A percentile compares a stretch with the other conserved stretches of the same genome.
phyloP scores from a whole-genome alignment of 2,888 invertebrate species.

The Malthinus seriepunctatus region DNA sequence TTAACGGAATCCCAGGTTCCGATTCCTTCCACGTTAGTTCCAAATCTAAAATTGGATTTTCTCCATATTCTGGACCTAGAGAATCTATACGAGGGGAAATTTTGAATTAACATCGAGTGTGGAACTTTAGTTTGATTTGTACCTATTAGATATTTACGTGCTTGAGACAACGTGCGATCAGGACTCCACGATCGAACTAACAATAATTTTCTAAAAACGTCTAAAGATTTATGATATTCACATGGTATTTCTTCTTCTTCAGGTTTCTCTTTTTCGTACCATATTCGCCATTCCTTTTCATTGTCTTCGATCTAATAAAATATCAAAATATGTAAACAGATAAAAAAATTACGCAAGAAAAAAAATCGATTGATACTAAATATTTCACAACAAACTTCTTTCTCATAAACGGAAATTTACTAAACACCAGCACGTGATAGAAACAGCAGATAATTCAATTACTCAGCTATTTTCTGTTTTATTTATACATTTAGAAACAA shows the following conservation, averaged over 20 bases:
- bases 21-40: slow-evolving; percentile 91
- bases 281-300: slow-evolving; percentile 85
- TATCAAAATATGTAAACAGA: slow-evolving; percentile 3
- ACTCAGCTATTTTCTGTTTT: no score
- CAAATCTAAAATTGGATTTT: slow-evolving; percentile 89
- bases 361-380: not conserved
- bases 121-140: slow-evolving; percentile 24
- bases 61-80: slow-evolving; percentile 84
- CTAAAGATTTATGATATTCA: slow-evolving; percentile 82
- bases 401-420: no score
- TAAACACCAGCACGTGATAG: no score
- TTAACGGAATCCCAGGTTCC: slow-evolving; percentile 83
- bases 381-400: no score
- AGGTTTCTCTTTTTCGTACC: slow-evolving; percentile 93
- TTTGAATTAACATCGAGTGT: not conserved
- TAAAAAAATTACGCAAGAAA: not conserved
- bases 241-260: slow-evolving; percentile 91
- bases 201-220: slow-evolving; percentile 84
- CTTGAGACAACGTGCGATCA: slow-evolving; percentile 91
- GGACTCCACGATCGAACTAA: slow-evolving; percentile 94
- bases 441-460: no score
- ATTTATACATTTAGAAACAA: not conserved
- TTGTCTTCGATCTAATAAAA: slow-evolving; percentile 71
- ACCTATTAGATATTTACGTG: slow-evolving; percentile 87
- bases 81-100: slow-evolving; percentile 63